Evolutionary conservation across 1,140 invertebrate genomes (phyloP).

Genomic region (Nymphalis io): DNA sequence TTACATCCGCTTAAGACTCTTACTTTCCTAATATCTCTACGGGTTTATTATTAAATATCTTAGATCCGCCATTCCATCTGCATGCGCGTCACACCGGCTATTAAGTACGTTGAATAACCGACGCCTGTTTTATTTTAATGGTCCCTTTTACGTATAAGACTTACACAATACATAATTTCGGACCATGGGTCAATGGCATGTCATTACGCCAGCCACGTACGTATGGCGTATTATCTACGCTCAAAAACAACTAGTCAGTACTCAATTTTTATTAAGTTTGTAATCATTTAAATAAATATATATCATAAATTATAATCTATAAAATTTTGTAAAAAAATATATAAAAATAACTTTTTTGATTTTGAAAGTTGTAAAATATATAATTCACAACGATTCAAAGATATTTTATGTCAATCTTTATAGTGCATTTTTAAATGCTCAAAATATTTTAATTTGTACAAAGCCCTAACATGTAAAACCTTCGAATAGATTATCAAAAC

Average conservation of each 20-base stretch:
- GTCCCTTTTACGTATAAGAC: slow-evolving; percentile 13
- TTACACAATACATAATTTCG: slow-evolving; percentile 37
- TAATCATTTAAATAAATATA: background rate
- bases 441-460: too few relatives aligned
- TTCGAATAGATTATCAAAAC: background rate
- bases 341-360: too few relatives aligned
- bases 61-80: slow-evolving; percentile 57
- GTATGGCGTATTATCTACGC: background rate
- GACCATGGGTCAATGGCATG: slow-evolving; percentile 57
- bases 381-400: too few relatives aligned
- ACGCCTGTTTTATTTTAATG: slow-evolving; percentile 26
- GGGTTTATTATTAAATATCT: slow-evolving; percentile 60
- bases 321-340: too few relatives aligned
- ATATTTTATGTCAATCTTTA: too few relatives aligned
- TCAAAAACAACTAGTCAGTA: background rate
- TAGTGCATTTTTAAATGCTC: too few relatives aligned
- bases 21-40: slow-evolving; percentile 54
- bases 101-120: slow-evolving; percentile 16
- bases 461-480: background rate
- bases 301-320: too few relatives aligned
- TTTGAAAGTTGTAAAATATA: too few relatives aligned
- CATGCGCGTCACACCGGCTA: slow-evolving; percentile 38
- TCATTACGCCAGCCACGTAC: slow-evolving; percentile 13
- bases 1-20: slow-evolving; percentile 41
- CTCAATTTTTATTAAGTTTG: background rate